Percentiles rank a stretch among this genome's conserved stretches.
Conservation (phyloP, 2,888 invertebrate genomes). For the Oeneis ivallda region DNA sequence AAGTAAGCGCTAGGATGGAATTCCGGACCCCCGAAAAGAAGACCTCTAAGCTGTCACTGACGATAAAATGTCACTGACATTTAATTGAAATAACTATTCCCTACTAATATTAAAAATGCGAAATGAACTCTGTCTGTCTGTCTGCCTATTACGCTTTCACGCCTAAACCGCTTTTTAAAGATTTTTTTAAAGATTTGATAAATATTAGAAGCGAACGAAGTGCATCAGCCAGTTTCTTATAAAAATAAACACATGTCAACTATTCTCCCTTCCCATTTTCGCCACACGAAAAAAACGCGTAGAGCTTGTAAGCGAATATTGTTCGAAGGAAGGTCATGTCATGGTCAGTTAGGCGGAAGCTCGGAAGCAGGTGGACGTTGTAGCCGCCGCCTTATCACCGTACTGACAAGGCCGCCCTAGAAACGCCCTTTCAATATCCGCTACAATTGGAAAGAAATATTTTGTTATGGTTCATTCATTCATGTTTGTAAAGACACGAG, state of each 20-base stretch:
- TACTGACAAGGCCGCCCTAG: slow-evolving; percentile 49
- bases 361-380: slow-evolving; percentile 66
- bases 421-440: slow-evolving; percentile 53
- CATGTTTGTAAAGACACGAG: neutral
- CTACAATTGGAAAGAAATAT: slow-evolving; percentile 33
- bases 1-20: too few relatives aligned
- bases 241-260: neutral
- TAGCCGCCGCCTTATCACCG: slow-evolving; percentile 43
- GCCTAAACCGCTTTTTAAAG: too few relatives aligned
- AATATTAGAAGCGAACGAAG: too few relatives aligned
- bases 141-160: too few relatives aligned
- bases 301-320: slow-evolving; percentile 24
- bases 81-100: too few relatives aligned
- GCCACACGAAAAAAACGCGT: slow-evolving; percentile 21
- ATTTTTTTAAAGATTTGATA: too few relatives aligned
- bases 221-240: too few relatives aligned
- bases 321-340: slow-evolving; percentile 46
- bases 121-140: too few relatives aligned
- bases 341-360: slow-evolving; percentile 64
- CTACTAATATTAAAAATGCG: too few relatives aligned
- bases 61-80: too few relatives aligned
- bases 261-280: slow-evolving; percentile 8
- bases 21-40: too few relatives aligned
- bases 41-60: too few relatives aligned
- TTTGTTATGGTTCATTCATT: slow-evolving; percentile 7